phyloP scores from a whole-genome alignment of 2,113 vertebrate species.

The Semicossyphus pulcher region DNA sequence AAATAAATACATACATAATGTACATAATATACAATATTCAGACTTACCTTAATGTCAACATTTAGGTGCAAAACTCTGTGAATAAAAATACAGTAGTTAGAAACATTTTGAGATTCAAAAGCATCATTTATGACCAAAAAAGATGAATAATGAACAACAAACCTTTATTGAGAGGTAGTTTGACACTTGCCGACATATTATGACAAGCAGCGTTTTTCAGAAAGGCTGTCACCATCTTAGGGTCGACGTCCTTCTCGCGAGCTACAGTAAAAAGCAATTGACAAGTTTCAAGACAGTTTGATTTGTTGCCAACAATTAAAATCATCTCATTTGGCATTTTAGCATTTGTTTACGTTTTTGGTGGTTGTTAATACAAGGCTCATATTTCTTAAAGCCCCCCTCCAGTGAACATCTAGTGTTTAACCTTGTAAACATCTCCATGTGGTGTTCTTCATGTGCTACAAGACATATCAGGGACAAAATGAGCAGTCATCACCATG shows the following conservation, averaged over 20 bases:
- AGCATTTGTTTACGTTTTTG: no score
- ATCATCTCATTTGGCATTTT: no score
- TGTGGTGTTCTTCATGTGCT: no score
- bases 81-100: constrained; percentile 8
- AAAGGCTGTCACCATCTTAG: constrained; percentile 46
- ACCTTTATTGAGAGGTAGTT: constrained; percentile 56
- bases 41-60: constrained; percentile 10
- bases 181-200: constrained; percentile 21
- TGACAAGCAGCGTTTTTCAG: constrained; percentile 47
- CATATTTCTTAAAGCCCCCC: no score
- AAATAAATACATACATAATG: no score
- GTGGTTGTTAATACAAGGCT: no score
- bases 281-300: no score
- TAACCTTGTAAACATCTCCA: no score
- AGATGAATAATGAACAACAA: background rate
- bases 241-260: background rate
- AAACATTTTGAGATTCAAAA: background rate
- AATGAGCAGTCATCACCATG: no score
- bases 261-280: constrained; percentile 16
- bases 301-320: no score
- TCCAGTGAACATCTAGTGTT: no score
- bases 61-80: constrained; percentile 55
- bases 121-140: background rate
- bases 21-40: accelerated
- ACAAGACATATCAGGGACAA: no score